Evolutionary conservation across 2,888 invertebrate species (phyloP).

Genomic region (Fabriciana adippe): DNA sequence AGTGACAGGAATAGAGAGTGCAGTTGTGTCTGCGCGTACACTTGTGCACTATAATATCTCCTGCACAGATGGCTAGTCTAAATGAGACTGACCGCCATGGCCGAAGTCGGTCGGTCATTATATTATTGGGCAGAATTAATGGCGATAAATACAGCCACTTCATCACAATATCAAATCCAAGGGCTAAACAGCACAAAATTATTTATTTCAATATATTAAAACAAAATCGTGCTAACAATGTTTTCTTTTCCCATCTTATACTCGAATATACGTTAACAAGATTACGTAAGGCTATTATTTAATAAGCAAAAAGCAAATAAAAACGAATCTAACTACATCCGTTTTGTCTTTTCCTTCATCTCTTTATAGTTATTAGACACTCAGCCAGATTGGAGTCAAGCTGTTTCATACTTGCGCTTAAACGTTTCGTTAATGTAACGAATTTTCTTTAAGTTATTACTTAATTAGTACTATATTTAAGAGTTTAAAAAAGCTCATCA

Average conservation of each 20-base stretch:
- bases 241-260: not conserved
- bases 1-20: too few species aligned
- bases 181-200: not conserved
- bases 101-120: too few species aligned
- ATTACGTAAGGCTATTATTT: slow-evolving; percentile 13
- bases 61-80: too few species aligned
- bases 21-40: too few species aligned
- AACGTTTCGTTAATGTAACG: not conserved
- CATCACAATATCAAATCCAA: not conserved
- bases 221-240: not conserved
- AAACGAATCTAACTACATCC: slow-evolving; percentile 12
- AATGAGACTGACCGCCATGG: too few species aligned
- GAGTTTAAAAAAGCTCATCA: too few species aligned
- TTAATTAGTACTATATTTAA: too few species aligned
- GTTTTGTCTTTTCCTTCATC: slow-evolving; percentile 1
- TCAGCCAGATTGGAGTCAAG: slow-evolving; percentile 22
- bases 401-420: not conserved
- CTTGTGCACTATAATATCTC: too few species aligned
- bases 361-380: slow-evolving; percentile 6
- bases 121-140: too few species aligned
- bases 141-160: not conserved
- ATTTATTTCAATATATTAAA: not conserved
- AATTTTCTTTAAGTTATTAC: too few species aligned
- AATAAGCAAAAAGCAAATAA: slow-evolving; percentile 17
- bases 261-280: not conserved